Evolutionary conservation across 2,888 invertebrate genomes (phyloP), one percentile per base, ranked within the genome.

Genomic region (Ischnus inquisitorius): DNA sequence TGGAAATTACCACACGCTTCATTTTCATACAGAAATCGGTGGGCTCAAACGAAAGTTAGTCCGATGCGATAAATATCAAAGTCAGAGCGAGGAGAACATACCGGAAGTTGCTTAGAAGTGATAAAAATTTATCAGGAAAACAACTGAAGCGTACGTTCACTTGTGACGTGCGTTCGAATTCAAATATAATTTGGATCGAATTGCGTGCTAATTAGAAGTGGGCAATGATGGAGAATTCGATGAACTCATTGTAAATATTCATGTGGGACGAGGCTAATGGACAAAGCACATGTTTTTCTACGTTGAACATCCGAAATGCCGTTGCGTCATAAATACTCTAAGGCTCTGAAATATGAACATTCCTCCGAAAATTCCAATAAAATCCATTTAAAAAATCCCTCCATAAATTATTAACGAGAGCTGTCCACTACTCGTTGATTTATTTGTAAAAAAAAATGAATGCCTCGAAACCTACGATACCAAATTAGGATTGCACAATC

Each of bases 101-200:
- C 12, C 22, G 22, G 54, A 54, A 54, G 22, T 54, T 22, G 54
- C 19, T 12, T 3, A 12, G 3, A 3, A 12, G 3, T 54, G 22
- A 19, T 54, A 19, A n/a, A 28, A 57, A 79, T 39, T 41, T 41
- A 16, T 62, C n/a, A 60, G 65, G 4, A 19, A 65, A 43, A 19
- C 10, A 14, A 43, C 3, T 67, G 10, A 48, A 28, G 48, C 48
- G 6, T 41, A 65, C 65, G 16, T 16, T 16, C 19, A 4, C 34
- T 16, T 12, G 12, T 8, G n/a, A 28, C 6, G 6, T 10, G 28
- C 16, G n/a, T 34, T 8, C 8, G 2, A 68, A 48, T 12, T 28
- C 3, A 68, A 68, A 67, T 67, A n/a, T 34, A 22, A 19, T 64
- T 75, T 51, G 34, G 12, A 64, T 68, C n/a, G 16, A 64, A 48